phyloP scores from a whole-genome alignment of 2,113 vertebrate genomes.

The Platichthys stellatus region DNA sequence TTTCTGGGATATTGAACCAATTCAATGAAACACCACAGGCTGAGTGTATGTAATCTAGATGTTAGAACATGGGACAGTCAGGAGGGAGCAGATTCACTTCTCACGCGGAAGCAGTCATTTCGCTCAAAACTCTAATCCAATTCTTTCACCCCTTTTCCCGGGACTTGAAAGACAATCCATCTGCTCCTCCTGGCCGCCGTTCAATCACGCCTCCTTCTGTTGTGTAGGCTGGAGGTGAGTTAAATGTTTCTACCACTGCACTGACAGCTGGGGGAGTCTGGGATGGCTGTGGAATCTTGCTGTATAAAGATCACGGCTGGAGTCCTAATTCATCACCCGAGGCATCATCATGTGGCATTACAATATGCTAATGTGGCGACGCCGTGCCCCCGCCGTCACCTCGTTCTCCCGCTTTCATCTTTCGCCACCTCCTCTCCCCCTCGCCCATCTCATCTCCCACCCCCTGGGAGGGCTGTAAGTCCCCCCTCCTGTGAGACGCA shows the following conservation, averaged over 20 bases:
- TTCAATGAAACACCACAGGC: slow-evolving; percentile 30
- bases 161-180: slow-evolving; percentile 67
- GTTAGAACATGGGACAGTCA: slow-evolving; percentile 34
- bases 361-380: slow-evolving; percentile 77
- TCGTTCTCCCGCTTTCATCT: slow-evolving; percentile 53
- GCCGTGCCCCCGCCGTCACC: slow-evolving; percentile 56
- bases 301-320: slow-evolving; percentile 69
- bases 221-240: slow-evolving; percentile 55
- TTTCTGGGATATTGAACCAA: slow-evolving; percentile 36
- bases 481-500: slow-evolving; percentile 14
- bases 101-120: slow-evolving; percentile 35
- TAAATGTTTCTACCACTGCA: slow-evolving; percentile 68
- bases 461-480: neutral
- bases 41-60: slow-evolving; percentile 47
- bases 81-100: slow-evolving; percentile 16
- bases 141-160: slow-evolving; percentile 58
- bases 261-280: slow-evolving; percentile 61
- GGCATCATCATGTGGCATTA: slow-evolving; percentile 75
- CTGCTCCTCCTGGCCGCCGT: slow-evolving; percentile 59
- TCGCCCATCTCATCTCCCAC: slow-evolving; percentile 1
- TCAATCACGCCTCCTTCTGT: slow-evolving; percentile 59
- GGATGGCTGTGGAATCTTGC: slow-evolving; percentile 65
- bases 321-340: slow-evolving; percentile 75
- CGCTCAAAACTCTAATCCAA: slow-evolving; percentile 48
- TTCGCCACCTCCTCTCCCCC: neutral